Percentiles rank a stretch among this genome's conserved stretches.
Conservation (phyloP, 23 tunicate species). For the Styela clava region DNA sequence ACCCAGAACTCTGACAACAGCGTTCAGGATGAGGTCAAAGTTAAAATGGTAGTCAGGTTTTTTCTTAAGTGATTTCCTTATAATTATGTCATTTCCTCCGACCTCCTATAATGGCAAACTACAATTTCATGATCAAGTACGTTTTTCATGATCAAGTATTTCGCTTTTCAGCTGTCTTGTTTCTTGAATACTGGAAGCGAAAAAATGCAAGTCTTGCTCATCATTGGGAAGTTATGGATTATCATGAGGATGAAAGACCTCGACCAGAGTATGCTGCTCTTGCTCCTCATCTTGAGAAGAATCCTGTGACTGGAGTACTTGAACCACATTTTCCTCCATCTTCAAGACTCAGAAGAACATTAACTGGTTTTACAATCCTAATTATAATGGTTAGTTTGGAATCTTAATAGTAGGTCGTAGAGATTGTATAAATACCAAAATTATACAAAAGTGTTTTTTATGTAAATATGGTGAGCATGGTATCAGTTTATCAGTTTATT, state of each 20-base stretch:
- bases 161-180: constrained; percentile 71
- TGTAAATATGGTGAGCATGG: no score
- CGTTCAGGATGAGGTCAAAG: no score
- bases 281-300: constrained; percentile 59
- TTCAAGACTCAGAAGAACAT: constrained; percentile 45
- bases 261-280: constrained; percentile 89
- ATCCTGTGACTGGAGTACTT: constrained; percentile 78
- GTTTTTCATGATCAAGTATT: no score
- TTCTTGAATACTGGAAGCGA: constrained; percentile 89
- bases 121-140: no score
- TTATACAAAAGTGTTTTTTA: background rate
- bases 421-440: background rate
- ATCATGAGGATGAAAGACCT: constrained; percentile 75
- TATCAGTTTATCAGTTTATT: no score
- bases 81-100: no score
- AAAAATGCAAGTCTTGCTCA: constrained; percentile 70
- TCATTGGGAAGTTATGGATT: constrained; percentile 93
- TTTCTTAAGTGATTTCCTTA: no score
- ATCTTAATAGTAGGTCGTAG: background rate
- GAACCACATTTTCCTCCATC: constrained; percentile 85
- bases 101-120: no score
- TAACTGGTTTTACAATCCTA: constrained; percentile 78
- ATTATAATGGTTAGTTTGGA: constrained; percentile 57
- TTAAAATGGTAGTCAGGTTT: no score
- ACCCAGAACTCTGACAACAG: no score